Conservation (phyloP, 2,888 invertebrate species). For the Abrostola tripartita region DNA sequence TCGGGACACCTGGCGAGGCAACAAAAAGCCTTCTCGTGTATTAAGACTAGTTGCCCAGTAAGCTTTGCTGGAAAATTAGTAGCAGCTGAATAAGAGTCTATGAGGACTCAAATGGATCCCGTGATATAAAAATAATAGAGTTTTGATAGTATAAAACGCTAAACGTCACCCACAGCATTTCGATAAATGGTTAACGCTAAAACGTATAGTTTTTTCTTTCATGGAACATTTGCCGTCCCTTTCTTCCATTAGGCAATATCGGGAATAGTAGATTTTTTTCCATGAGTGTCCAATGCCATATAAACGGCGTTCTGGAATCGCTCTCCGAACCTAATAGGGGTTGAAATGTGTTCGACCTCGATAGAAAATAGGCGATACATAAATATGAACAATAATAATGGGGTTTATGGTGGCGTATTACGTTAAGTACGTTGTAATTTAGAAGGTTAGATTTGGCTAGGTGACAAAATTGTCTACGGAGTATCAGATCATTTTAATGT, state of each 20-base stretch:
- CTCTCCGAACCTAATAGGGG: slow-evolving; percentile 44
- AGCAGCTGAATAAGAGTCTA: too few species aligned
- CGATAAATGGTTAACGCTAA: neutral
- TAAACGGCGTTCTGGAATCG: slow-evolving; percentile 40
- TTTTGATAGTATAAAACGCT: neutral
- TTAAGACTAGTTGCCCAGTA: too few species aligned
- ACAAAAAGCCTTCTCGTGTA: too few species aligned
- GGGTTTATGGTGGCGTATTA: slow-evolving; percentile 48
- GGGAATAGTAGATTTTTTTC: slow-evolving; percentile 25
- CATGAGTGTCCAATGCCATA: slow-evolving; percentile 24
- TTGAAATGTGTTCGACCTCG: slow-evolving; percentile 56
- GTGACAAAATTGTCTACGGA: slow-evolving; percentile 22
- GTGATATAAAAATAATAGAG: neutral
- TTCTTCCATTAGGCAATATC: slow-evolving; percentile 31
- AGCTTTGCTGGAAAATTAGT: too few species aligned
- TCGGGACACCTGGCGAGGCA: too few species aligned
- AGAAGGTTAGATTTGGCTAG: slow-evolving; percentile 24
- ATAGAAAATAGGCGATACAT: slow-evolving; percentile 51
- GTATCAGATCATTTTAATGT: too few species aligned
- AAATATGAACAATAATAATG: slow-evolving; percentile 56
- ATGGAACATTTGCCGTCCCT: neutral
- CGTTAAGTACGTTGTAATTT: slow-evolving; percentile 38
- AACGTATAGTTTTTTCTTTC: neutral
- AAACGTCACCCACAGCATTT: too few species aligned
- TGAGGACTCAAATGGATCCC: too few species aligned